Base-by-base conservation (phyloP, 2,888 invertebrate genomes). In the Eupelmus urozonus region DNA sequence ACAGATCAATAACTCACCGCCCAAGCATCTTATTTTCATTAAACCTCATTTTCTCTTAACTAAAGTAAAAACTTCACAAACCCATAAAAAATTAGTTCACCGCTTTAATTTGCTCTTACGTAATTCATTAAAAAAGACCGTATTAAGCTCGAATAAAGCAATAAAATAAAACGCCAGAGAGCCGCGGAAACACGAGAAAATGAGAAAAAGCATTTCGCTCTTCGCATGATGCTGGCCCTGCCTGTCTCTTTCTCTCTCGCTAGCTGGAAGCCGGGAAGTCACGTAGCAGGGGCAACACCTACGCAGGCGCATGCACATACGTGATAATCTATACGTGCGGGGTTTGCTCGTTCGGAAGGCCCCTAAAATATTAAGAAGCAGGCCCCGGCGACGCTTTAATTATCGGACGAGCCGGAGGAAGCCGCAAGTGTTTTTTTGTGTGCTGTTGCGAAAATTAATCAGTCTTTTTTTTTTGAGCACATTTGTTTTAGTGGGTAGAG, bases 351-450 rank as follows among this genome's bases (percentile, higher is more conserved):
- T 53, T 53, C 62, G 53, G 29, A 27, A 11, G 65, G 42, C 25
- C 29, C 27, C 29, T 74, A 63, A 74, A 74, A 66, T 74, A 74
- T 74, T 74, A 66, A 74, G 65, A 57, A 74, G 63, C 27, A 42
- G 63, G 23, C 23, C 42, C 62, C 51, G 53, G 20, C 42, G 65
- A 65, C 55, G 57, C 65, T 73, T 65, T 73, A 73, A 73, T 73
- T 73, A 65, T 73, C 63, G 55, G 55, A 40, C 55, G 63, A n/a
- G n/a, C n/a, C n/a, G n/a, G n/a, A n/a, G n/a, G n/a, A n/a, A 62
- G 72, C 45, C 45, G n/a, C n/a, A 59, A 59, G 55, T n/a, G 18
- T 27, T 25, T 7, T 9, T 20, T 18, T 20, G 62, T 34, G 34
- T 51, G 66, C 11, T n/a, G 11, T 16, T n/a, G 40, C 23, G 55